A percentile compares a stretch with the other conserved stretches of the same genome.
These are phyloP conservation scores for Emydoidea blandingii DNA, from an alignment of 2,797 vertebrate species.

Conservation along the genomic window DNA sequence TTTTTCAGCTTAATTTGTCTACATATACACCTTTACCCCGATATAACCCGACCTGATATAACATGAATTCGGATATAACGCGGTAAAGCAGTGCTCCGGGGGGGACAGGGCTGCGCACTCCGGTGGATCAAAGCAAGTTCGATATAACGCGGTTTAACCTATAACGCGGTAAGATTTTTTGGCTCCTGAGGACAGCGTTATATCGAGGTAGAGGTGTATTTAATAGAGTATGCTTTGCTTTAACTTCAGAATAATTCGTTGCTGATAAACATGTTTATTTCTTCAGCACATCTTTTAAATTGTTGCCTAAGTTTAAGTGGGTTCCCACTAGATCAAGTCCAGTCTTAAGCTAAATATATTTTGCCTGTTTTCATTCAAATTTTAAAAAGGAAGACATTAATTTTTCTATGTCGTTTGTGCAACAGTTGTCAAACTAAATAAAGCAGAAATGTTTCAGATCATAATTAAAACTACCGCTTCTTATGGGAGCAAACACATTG, in stretches of 20 bases:
- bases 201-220: background rate
- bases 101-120: too few species aligned
- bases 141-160: too few species aligned
- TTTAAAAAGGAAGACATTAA: background rate
- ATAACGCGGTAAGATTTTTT: too few species aligned
- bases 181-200: too few species aligned
- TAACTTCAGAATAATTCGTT: background rate
- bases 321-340: background rate
- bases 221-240: background rate
- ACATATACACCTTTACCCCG: background rate
- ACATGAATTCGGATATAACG: too few species aligned
- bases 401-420: background rate
- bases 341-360: background rate
- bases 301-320: background rate
- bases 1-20: background rate
- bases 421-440: background rate
- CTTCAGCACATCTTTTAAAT: background rate
- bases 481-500: background rate
- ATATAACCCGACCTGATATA: too few species aligned
- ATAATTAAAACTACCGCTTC: background rate
- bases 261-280: background rate
- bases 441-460: background rate
- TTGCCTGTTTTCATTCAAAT: background rate
- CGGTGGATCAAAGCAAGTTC: too few species aligned
- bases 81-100: too few species aligned